Conservation (phyloP, 2,888 invertebrate species). For the Mechanitis messenoides region DNA sequence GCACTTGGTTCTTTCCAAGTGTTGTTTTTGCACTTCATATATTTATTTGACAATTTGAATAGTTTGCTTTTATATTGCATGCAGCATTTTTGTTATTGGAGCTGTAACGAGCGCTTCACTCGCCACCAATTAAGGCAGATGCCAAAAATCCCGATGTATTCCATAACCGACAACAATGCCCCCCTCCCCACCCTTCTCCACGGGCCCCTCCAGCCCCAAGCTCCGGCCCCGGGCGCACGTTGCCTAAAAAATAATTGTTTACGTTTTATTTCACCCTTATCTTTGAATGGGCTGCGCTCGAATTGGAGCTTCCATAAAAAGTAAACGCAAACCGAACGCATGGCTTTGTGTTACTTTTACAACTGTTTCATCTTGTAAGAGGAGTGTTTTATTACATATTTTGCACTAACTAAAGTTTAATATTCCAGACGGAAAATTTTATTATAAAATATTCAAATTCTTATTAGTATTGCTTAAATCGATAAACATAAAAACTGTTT, state of each 20-base stretch:
- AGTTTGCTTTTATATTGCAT: conserved; percentile 18
- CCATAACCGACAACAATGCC: conserved; percentile 14
- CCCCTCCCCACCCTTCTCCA: not conserved
- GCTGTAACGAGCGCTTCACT: conserved; percentile 23
- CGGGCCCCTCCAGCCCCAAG: not conserved
- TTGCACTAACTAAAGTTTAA: no score
- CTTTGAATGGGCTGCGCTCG: conserved; percentile 16
- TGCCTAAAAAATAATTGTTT: conserved; percentile 26
- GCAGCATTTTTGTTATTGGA: conserved; percentile 15
- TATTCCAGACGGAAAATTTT: no score
- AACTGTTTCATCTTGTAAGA: conserved; percentile 8
- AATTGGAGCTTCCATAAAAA: conserved; percentile 16
- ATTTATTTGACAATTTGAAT: conserved; percentile 8
- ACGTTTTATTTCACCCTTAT: conserved; percentile 27
- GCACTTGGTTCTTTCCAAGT: not conserved
- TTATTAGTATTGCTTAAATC: no score
- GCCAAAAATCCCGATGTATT: conserved; percentile 23
- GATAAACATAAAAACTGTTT: no score
- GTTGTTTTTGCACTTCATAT: conserved; percentile 4
- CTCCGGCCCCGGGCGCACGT: conserved; percentile 10
- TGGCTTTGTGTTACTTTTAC: conserved; percentile 7
- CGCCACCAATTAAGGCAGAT: conserved; percentile 26
- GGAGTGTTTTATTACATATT: not conserved
- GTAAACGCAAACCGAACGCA: conserved; percentile 12
- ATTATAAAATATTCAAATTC: no score